Evolutionary conservation across 2,113 vertebrate species (phyloP).

Genomic region (Zonotrichia leucophrys): DNA sequence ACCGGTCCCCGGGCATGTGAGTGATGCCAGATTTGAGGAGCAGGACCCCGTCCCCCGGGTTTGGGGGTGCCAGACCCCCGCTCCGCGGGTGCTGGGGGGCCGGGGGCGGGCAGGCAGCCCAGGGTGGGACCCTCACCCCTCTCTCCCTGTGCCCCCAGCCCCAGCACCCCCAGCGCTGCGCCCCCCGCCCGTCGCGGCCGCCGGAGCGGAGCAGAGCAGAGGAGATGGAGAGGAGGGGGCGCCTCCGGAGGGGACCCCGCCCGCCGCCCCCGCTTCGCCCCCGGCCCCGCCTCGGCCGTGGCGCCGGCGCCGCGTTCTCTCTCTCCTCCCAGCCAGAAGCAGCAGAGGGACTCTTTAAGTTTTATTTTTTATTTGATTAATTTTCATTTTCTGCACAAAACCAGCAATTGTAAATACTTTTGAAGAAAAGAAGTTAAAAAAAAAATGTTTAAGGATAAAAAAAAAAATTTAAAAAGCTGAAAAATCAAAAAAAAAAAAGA

Average conservation of each 20-base stretch:
- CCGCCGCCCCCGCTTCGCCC: not conserved
- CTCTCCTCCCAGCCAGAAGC: constrained; percentile 72
- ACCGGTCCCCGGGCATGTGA: no score
- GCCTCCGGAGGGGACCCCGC: not conserved
- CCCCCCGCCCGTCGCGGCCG: not conserved
- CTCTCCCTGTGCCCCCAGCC: not conserved
- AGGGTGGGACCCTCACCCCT: not conserved
- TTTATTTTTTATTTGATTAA: constrained; percentile 6
- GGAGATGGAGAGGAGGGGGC: not conserved
- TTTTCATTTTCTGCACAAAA: constrained; percentile 82
- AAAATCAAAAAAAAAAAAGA: constrained; percentile 56
- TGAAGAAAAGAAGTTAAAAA: constrained; percentile 49
- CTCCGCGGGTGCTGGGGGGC: not conserved
- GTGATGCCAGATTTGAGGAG: not conserved
- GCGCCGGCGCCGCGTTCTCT: constrained; percentile 29
- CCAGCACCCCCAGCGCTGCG: not conserved
- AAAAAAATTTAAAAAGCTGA: constrained; percentile 67
- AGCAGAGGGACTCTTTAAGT: constrained; percentile 62
- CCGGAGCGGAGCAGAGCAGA: not conserved
- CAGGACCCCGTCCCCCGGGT: no score
- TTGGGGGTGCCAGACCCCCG: no score
- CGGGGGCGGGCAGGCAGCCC: not conserved
- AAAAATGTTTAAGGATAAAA: constrained; percentile 63
- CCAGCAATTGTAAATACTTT: constrained; percentile 96
- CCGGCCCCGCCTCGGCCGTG: not conserved